Percentiles rank a stretch among this genome's conserved stretches.
phyloP scores from a whole-genome alignment of 2,113 vertebrate genomes.

The Chaetodon auriga region DNA sequence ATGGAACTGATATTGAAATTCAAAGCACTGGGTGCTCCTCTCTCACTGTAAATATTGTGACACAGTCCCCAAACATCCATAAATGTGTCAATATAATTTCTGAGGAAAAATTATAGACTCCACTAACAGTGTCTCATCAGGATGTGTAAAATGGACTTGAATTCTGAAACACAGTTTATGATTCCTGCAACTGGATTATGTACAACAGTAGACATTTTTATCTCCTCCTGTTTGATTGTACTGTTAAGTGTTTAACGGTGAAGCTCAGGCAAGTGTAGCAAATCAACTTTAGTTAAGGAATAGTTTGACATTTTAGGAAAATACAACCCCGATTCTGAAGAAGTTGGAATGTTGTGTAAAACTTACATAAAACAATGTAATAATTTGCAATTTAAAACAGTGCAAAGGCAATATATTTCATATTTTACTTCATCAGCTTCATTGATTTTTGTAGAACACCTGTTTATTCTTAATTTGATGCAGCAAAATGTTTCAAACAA shows the following conservation, averaged over 20 bases:
- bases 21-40: slow-evolving; percentile 2
- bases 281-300: neutral
- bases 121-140: neutral
- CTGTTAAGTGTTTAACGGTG: neutral
- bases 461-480: too few species aligned
- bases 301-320: neutral
- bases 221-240: neutral
- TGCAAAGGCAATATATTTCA: too few species aligned
- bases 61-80: slow-evolving; percentile 15
- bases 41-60: slow-evolving; percentile 31
- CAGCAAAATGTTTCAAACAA: too few species aligned
- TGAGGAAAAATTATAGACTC: slow-evolving; percentile 18
- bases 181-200: neutral
- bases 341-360: too few species aligned
- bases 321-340: too few species aligned
- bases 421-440: too few species aligned
- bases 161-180: neutral
- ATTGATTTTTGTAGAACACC: too few species aligned
- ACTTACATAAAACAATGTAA: too few species aligned
- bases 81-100: slow-evolving; percentile 24
- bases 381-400: too few species aligned
- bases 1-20: slow-evolving; percentile 27
- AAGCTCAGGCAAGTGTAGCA: neutral
- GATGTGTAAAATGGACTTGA: slow-evolving; percentile 2
- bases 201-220: neutral